These are phyloP conservation scores for Syngnathus scovelli DNA, from an alignment of 2,113 vertebrate species.

Conservation along the genomic window DNA sequence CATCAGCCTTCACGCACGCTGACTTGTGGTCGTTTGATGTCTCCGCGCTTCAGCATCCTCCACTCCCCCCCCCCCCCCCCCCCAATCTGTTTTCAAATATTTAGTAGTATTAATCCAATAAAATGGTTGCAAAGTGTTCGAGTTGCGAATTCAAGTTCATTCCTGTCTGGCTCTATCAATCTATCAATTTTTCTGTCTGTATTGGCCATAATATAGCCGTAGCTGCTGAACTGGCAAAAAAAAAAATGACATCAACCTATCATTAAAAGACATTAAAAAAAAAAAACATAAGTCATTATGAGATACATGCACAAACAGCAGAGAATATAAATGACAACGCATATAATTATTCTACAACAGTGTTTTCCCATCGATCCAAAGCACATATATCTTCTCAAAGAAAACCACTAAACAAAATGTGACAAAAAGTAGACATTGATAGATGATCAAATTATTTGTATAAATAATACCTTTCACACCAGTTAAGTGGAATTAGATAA, in stretches of 20 bases:
- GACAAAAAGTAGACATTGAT: background rate
- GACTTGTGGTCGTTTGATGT: conserved; percentile 53
- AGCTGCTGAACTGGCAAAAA: no score
- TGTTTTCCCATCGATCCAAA: background rate
- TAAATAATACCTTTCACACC: background rate
- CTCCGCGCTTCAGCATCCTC: conserved; percentile 23
- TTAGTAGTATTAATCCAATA: background rate
- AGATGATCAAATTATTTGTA: background rate
- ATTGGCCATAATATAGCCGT: no score
- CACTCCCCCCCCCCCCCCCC: background rate
- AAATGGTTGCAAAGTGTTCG: background rate
- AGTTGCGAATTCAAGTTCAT: background rate
- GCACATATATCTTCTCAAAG: background rate
- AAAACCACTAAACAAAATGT: background rate
- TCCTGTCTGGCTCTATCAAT: background rate
- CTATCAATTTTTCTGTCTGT: background rate
- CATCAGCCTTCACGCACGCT: conserved; percentile 16
- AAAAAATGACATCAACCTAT: background rate
- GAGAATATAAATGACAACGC: background rate
- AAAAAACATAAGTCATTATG: background rate
- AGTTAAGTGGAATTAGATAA: background rate
- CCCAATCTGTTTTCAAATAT: background rate
- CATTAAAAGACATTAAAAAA: background rate
- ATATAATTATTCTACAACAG: background rate
- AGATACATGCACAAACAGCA: background rate